Evolutionary conservation across 1,140 invertebrate species (phyloP), one percentile per base, ranked within the genome.

Genomic region (Diabrotica virgifera): DNA sequence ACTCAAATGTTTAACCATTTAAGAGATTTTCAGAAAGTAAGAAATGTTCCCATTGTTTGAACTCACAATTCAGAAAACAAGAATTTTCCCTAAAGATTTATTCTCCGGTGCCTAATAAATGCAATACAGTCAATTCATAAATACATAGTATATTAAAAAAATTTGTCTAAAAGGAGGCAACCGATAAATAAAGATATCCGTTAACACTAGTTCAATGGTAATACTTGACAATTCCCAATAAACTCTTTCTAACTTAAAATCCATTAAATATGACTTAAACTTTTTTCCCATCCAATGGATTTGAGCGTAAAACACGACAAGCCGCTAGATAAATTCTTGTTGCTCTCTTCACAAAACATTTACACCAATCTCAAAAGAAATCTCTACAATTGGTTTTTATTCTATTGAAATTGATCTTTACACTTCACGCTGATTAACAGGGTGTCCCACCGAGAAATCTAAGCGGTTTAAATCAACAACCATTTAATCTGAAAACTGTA

Each of bases 281-380:
- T 46, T 46, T 46, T 46, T 46, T 46, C n/a, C 8, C 40, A 46
- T 46, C 40, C n/a, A 46, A n/a, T 46, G n/a, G 40, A 46, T 46
- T 46, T 46, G 40, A 46, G 40, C 40, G 40, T 46, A 46, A 46
- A 46, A 46, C 40, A 46, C 40, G 40, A 46, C 40, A 46, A 46
- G 40, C 40, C 40, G 40, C 40, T 46, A n/a, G n/a, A 46, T 46
- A 46, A 46, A 46, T 46, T 46, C 40, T 46, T 46, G 40, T 46
- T 46, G 8, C n/a, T 10, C n/a, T 46, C 40, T 10, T n/a, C 8
- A 46, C 8, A 46, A n/a, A 46, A 46, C n/a, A n/a, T 46, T 46
- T 46, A 46, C 8, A 46, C 40, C 40, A 46, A 46, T 46, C 40
- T 46, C 8, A n/a, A 46, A 46, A 46, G 40, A 46, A 46, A 46